Evolutionary conservation across 2,797 vertebrate species (phyloP).

Genomic region (Clarias laeviceps): DNA sequence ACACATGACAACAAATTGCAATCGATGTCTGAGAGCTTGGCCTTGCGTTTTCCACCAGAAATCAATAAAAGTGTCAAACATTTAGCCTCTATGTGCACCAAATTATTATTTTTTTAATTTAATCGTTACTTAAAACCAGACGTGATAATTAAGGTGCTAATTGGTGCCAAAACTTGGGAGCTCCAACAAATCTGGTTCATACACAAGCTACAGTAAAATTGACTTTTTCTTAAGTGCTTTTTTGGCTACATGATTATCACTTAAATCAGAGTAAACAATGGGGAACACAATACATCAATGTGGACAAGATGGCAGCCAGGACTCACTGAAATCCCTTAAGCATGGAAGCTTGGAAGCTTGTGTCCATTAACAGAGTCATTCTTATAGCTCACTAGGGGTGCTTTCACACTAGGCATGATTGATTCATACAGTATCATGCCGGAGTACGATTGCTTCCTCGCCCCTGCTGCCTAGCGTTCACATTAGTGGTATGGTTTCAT

Average conservation of each 20-base stretch:
- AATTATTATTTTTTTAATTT: too few relatives aligned
- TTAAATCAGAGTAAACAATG: background rate
- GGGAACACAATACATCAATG: background rate
- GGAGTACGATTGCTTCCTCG: too few relatives aligned
- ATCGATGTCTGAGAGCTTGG: slow-evolving; percentile 6
- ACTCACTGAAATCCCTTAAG: background rate
- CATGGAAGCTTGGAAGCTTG: background rate
- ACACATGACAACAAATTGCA: background rate
- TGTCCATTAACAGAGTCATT: background rate
- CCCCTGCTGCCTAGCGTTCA: too few relatives aligned
- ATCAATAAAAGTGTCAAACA: slow-evolving; percentile 4
- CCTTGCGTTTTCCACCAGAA: background rate
- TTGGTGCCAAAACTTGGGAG: too few relatives aligned
- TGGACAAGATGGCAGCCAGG: background rate
- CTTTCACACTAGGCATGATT: too few relatives aligned
- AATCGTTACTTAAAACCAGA: background rate
- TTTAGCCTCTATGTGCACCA: background rate
- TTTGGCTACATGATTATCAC: background rate
- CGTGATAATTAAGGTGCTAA: background rate
- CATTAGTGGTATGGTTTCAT: too few relatives aligned
- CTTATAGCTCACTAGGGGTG: background rate
- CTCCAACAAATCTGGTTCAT: background rate
- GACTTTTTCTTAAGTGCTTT: background rate
- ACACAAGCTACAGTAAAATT: background rate
- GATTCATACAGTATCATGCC: too few relatives aligned